Base-by-base conservation (phyloP, 1,140 invertebrate species). In the Sycophila sp. region DNA sequence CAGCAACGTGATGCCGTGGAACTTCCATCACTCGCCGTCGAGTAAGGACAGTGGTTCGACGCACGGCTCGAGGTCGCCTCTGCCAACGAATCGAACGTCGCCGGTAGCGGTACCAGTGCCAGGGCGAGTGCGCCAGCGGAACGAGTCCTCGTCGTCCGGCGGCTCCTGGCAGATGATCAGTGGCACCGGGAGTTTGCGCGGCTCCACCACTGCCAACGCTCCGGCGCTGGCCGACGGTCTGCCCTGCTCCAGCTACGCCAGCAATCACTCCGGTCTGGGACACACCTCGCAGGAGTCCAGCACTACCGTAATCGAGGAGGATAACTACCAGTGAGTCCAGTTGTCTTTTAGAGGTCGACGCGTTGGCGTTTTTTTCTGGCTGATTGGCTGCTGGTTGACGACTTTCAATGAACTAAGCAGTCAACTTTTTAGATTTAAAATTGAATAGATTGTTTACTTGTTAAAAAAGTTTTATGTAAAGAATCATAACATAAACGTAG, bases 91-190 rank as follows among this genome's bases (percentile, higher is more conserved):
- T 64, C 80, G 87, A 66, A 90, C 89, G 26, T 90, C 89, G 73
- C 89, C 89, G n/a, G 88, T 90, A 10, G 87, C 89, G 7, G 89
- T 90, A 56, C 88, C 85, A 19, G 79, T 83, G 34, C 81, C 85
- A 17, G 80, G 78, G 32, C 82, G 83, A 47, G 69, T 88, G 36
- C 85, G 89, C 17, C 89, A 90, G 73, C 81, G 89, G 17, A 88
- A 90, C 63, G 89, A 90, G 73, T 90, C 89, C 3, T 86, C 87
- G 17, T 84, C 87, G 36, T 88, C 87, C 42, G 84, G 83, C 4
- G 88, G 87, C 63, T 92, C 90, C 74, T 92, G 91, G 91, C 91
- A 92, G 76, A 87, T 92, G 77, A 89, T 92, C 55, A 89, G 90
- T 10, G 90, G 89, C 30, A 90, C 90, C 11, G 91, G 91, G 13